Base-by-base conservation (phyloP, 2,888 invertebrate species). In the Aphodius granarius region DNA sequence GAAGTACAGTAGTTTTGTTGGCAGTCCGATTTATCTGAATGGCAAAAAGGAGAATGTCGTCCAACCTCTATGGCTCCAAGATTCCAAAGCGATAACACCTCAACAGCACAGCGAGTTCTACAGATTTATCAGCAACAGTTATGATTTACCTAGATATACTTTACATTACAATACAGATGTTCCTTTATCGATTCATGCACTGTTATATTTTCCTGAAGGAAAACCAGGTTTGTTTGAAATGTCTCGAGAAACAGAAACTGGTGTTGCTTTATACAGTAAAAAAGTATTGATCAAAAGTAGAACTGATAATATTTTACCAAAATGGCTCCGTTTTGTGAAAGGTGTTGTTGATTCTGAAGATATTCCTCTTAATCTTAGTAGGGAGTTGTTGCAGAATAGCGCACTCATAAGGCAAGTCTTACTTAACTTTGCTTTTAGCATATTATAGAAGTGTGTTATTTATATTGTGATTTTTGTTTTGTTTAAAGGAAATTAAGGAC, bases 341-440 rank as follows among this genome's bases (percentile, higher is more conserved):
- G 98, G 98, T 84, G 98, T 99, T 23, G 97, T 99, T 16, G 99
- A 99, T 89, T 98, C 97, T 0, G 99, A 99, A 89, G 99, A 99
- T 87, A 98, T 99, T 89, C 99, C 99, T 65, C 89, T 99, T 75
- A 99, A 99, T 91, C 90, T 99, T 78, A 98, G 98, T 85, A 91
- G 99, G 84, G 99, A 99, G 87, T 88, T 99, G 77, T 89, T 99
- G 71, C 99, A 99, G 88, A 98, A 99, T 84, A 97, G 97, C 86
- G 91, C 93, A 20, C 89, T 99, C 3, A 97, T 99, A 80, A 91
- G 90, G 94, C 94, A 88, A 88, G n/a, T n/a, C n/a, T n/a, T n/a
- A n/a, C n/a, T n/a, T n/a, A n/a, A n/a, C n/a, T n/a, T n/a, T n/a
- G n/a, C n/a, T n/a, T n/a, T n/a, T n/a, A n/a, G n/a, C n/a, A n/a